Conservation (phyloP, 2,797 vertebrate species). For the Rhyacichthys aspro region DNA sequence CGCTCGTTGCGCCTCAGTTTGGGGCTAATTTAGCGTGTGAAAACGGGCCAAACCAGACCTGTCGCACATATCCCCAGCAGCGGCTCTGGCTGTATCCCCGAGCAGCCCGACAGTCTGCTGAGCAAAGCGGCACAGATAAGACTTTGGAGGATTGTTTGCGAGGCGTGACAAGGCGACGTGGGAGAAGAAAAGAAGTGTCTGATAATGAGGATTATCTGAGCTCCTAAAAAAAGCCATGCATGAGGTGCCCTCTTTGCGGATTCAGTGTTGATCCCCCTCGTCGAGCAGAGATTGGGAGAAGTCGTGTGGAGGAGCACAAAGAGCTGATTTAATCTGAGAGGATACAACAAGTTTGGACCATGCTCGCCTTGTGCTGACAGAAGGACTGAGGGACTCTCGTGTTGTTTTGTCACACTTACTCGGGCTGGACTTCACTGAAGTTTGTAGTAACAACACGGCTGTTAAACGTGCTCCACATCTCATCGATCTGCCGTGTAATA, state of each 20-base stretch:
- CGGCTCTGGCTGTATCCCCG: conserved; percentile 15
- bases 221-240: conserved; percentile 23
- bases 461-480: not conserved
- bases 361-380: conserved; percentile 39
- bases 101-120: conserved; percentile 36
- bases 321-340: conserved; percentile 37
- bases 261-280: conserved; percentile 34
- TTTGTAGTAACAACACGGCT: conserved; percentile 26
- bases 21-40: conserved; percentile 7
- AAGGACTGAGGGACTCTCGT: not conserved
- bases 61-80: conserved; percentile 45
- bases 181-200: conserved; percentile 13
- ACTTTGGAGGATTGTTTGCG: conserved; percentile 13
- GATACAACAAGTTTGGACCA: conserved; percentile 48
- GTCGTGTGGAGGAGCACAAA: conserved; percentile 61
- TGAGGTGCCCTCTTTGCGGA: conserved; percentile 49
- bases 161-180: conserved; percentile 28
- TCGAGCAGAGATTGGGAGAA: conserved; percentile 45
- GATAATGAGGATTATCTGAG: conserved; percentile 26
- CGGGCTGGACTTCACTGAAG: conserved; percentile 34
- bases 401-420: conserved; percentile 7
- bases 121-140: not conserved
- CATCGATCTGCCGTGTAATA: not conserved
- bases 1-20: not conserved
- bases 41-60: conserved; percentile 55